Evolutionary conservation across 1,140 invertebrate genomes (phyloP).

Genomic region (Drosophila chauvacae): DNA sequence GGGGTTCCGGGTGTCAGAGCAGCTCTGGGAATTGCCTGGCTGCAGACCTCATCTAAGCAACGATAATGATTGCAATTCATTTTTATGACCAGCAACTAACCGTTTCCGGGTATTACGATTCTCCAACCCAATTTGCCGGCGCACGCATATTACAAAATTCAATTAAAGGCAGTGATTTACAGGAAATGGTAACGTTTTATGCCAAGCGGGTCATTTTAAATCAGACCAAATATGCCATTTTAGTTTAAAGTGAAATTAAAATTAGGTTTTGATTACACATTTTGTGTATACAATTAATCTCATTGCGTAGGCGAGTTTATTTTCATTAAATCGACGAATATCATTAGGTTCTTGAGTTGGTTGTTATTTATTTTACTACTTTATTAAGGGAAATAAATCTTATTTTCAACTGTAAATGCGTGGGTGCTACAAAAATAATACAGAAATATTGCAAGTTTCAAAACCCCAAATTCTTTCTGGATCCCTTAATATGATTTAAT

Average conservation of each 20-base stretch:
- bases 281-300: background rate
- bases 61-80: constrained; percentile 81
- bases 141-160: constrained; percentile 58
- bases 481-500: no score
- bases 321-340: background rate
- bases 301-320: background rate
- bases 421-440: no score
- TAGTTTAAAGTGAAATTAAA: constrained; percentile 12
- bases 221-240: constrained; percentile 4
- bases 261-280: background rate
- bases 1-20: no score
- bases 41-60: constrained; percentile 72
- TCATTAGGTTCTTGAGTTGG: background rate
- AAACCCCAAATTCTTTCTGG: no score
- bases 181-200: constrained; percentile 15
- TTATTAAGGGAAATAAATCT: background rate
- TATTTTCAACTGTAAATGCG: no score
- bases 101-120: constrained; percentile 65
- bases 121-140: constrained; percentile 61
- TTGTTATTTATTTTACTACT: background rate
- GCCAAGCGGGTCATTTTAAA: constrained; percentile 20
- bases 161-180: constrained; percentile 37
- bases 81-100: constrained; percentile 72
- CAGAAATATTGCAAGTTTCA: no score
- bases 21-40: constrained; percentile 16